Evolutionary conservation across 2,113 vertebrate genomes (phyloP).

Genomic region (Zeus faber): DNA sequence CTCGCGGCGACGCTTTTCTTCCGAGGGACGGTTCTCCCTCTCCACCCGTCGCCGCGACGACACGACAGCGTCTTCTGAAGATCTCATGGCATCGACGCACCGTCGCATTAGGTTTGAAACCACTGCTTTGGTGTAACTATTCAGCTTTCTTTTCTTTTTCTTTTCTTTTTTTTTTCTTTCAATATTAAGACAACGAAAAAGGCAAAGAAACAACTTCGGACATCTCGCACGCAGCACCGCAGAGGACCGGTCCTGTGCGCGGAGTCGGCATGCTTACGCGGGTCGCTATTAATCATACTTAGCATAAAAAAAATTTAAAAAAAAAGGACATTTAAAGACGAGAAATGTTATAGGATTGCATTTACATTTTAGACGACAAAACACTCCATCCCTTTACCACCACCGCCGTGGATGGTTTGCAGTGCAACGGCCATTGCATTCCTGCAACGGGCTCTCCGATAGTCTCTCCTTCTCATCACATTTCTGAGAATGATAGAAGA

Average conservation of each 20-base stretch:
- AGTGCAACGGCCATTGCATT: slow-evolving; percentile 49
- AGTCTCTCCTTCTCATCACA: slow-evolving; percentile 5
- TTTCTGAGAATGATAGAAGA: slow-evolving; percentile 24
- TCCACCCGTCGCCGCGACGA: slow-evolving; percentile 23
- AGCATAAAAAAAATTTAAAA: slow-evolving; percentile 46
- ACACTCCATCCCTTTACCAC: slow-evolving; percentile 26
- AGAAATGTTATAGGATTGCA: slow-evolving; percentile 43
- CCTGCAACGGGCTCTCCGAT: slow-evolving; percentile 31
- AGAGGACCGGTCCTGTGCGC: slow-evolving; percentile 52
- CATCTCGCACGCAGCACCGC: slow-evolving; percentile 55
- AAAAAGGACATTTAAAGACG: no score
- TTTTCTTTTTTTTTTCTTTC: neutral
- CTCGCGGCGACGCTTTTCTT: slow-evolving; percentile 49
- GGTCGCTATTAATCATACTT: slow-evolving; percentile 40
- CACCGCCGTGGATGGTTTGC: slow-evolving; percentile 35
- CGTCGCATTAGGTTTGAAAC: slow-evolving; percentile 59
- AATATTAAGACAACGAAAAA: slow-evolving; percentile 58
- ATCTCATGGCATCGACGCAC: slow-evolving; percentile 34
- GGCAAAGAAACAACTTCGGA: slow-evolving; percentile 53
- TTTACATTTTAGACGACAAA: slow-evolving; percentile 48
- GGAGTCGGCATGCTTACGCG: slow-evolving; percentile 54
- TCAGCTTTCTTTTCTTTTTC: slow-evolving; percentile 40
- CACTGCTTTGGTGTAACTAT: slow-evolving; percentile 62
- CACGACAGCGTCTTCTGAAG: slow-evolving; percentile 28
- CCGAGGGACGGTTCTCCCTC: slow-evolving; percentile 47